phyloP scores from a whole-genome alignment of 2,797 vertebrate species.

The Sciurus vulgaris region DNA sequence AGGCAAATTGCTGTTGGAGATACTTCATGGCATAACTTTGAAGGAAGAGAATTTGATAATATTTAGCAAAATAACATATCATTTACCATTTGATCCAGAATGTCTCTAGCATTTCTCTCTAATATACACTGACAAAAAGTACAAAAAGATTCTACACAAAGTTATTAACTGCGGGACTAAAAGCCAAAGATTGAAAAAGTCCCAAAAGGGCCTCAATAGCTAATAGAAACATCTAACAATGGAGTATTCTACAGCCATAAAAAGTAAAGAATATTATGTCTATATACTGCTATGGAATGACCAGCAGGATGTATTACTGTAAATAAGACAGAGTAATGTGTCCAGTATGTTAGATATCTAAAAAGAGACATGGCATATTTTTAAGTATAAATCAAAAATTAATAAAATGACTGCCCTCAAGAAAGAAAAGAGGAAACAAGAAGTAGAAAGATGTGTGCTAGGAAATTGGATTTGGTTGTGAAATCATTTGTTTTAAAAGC shows the following conservation, averaged over 20 bases:
- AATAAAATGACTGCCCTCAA: neutral
- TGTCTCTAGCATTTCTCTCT: neutral
- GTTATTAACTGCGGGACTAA: slow-evolving; percentile 14
- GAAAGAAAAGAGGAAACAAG: neutral
- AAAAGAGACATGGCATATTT: neutral
- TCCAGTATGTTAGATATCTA: too few species aligned
- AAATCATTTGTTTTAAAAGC: neutral
- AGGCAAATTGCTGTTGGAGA: neutral
- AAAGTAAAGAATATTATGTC: neutral
- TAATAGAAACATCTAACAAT: neutral
- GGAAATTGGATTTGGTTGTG: neutral
- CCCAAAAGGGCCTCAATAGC: neutral
- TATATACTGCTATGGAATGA: neutral
- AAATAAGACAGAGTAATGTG: neutral
- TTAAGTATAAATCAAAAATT: neutral
- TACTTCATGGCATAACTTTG: neutral
- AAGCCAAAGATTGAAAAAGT: neutral
- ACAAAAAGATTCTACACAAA: neutral
- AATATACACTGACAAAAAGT: slow-evolving; percentile 19
- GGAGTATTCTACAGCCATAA: too few species aligned
- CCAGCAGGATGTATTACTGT: neutral
- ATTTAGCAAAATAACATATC: neutral
- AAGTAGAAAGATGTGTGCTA: neutral
- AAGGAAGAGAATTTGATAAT: neutral
- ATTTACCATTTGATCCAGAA: neutral